Evolutionary conservation across 2,113 vertebrate species (phyloP), one percentile per base, ranked within the genome.

Genomic region (Ptychochromis oligacanthus): DNA sequence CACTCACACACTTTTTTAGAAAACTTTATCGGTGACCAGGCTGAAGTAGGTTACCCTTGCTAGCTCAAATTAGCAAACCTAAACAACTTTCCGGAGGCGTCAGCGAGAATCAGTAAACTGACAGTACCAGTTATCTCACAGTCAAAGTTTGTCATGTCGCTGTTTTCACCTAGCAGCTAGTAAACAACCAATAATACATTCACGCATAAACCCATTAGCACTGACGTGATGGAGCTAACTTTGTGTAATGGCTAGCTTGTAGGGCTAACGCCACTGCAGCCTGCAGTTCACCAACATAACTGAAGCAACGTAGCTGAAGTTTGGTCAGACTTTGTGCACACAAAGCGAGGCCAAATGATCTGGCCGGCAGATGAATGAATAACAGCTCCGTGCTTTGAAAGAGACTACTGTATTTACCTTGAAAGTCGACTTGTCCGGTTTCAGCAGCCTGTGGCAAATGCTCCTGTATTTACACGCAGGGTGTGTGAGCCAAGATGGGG

Each of bases 401-500:
- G 1, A 17, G 1, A 17, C 7, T 1, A 4, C 4, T 14, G 31
- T 55, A n/a, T 64, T 87, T 92, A 93, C 91, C 92, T 86, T 59
- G n/a, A 18, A n/a, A 55, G 64, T 0, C 2, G 40, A 54, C 28
- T 5, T 31, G 77, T 60, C 38, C 77, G 7, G 81, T 76, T 70
- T 58, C 5, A 9, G 17, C 64, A 80, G 65, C 55, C 72, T 82
- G 75, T 36, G 4, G 52, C 20, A 34, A 31, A n/a, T 15, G 7
- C 14, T 55, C 7, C 59, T 55, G 67, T 26, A 26, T 82, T 55
- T 40, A 77, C 15, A 7, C 24, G 2, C 74, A 76, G 79, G 65
- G 17, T 26, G 72, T 75, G 77, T 67, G 61, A 79, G 55, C 18
- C 60, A 52, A 77, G 18, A 82, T 79, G 93, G 90, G 91, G 91